Conservation (phyloP, 2,888 invertebrate species). For the Tipula unca region DNA sequence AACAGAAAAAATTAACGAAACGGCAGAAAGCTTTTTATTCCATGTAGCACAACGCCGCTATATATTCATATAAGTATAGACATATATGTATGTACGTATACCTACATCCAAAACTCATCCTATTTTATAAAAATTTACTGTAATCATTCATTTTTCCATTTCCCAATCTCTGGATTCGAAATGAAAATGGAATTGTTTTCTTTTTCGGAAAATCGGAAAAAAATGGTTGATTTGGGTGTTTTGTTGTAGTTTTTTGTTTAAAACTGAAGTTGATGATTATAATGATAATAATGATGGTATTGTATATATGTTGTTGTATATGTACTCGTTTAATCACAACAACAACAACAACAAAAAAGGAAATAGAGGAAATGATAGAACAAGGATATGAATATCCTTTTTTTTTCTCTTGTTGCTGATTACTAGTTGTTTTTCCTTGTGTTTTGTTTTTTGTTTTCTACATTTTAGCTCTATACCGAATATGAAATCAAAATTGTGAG, state of each 20-base stretch:
- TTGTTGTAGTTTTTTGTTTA: not conserved
- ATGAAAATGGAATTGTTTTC: not conserved
- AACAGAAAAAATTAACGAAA: not conserved
- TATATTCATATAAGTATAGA: too few relatives aligned
- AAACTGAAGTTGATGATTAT: not conserved
- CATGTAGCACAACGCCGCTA: not conserved
- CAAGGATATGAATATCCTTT: conserved; percentile 18
- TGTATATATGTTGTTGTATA: not conserved
- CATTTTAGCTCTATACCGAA: not conserved
- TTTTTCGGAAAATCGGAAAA: not conserved
- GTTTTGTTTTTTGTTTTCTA: not conserved
- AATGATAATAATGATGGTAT: not conserved
- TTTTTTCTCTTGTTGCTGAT: not conserved
- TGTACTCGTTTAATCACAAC: not conserved
- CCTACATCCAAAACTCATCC: not conserved
- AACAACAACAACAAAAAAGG: not conserved
- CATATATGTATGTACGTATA: too few relatives aligned
- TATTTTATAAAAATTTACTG: not conserved
- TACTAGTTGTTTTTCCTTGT: not conserved
- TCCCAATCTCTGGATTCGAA: not conserved
- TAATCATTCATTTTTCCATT: conserved; percentile 8
- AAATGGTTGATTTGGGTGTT: not conserved
- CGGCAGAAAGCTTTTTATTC: not conserved
- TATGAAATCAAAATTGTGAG: not conserved
- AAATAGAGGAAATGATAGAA: conserved; percentile 17